Base-by-base conservation (phyloP, 2,888 invertebrate genomes). In the Oscheius sp. region DNA sequence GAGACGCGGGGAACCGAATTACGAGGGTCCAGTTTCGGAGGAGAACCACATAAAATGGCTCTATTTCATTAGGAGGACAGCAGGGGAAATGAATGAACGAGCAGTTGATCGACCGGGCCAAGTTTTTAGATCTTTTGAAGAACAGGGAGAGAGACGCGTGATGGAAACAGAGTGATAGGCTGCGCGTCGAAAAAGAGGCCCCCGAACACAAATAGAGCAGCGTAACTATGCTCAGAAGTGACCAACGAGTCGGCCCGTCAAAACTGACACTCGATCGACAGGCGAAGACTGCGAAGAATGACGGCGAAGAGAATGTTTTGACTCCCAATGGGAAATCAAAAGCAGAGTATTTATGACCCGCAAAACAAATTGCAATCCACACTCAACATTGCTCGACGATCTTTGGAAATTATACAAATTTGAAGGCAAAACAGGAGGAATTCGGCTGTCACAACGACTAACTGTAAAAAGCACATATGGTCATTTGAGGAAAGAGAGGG, bases 1-100 rank as follows among this genome's bases (percentile, higher is more conserved):
- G 59, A 59, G 59, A 33, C 54, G 54, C 32, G 54, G n/a, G 33
- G 44, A 59, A 59, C 59, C 44, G 59, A 59, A 59, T 59, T 59
- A 59, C 59, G 59, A 59, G 28, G 59, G 44, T 59, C 59, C 59
- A 59, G 59, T 59, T 59, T 59, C 59, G 44, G 33, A 20, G 24
- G 54, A 54, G 33, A 24, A 22, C 32, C 20, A 24, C 54, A 54
- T 54, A 54, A 54, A 54, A 54, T 1, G 47, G 22, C 33, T n/a
- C 33, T 54, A 54, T 54, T 54, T 54, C 54, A 54, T 54, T 54
- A 54, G 54, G 50, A 50, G 50, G 28, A 50, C 14, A 50, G 50
- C 26, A 14, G 17, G 12, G 54, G 54, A 54, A 54, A 54, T 54
- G 32, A 32, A n/a, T 5, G 12, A 20, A 20, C 8, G 8, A 17